phyloP scores from a whole-genome alignment of 1,140 invertebrate species.

The Aphis gossypii region DNA sequence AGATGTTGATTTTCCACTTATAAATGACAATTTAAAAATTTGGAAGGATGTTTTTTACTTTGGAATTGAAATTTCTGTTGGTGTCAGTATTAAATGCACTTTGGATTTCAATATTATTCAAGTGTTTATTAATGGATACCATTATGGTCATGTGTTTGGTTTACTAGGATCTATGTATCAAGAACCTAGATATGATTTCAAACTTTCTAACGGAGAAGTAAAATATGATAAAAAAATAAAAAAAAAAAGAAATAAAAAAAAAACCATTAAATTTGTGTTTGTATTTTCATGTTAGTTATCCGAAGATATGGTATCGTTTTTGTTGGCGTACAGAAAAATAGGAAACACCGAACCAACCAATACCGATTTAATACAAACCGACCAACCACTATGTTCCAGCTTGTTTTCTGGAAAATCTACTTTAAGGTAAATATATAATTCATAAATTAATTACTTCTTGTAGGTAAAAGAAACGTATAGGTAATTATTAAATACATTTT shows the following conservation, averaged over 20 bases:
- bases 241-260: background rate
- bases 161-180: slow-evolving; percentile 88
- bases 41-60: slow-evolving; percentile 65
- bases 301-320: background rate
- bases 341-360: background rate
- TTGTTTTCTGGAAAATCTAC: slow-evolving; percentile 23
- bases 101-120: slow-evolving; percentile 70
- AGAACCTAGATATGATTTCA: slow-evolving; percentile 84
- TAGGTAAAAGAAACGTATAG: background rate
- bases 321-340: background rate
- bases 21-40: slow-evolving; percentile 64
- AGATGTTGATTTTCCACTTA: slow-evolving; percentile 62
- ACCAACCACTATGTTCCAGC: background rate
- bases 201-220: slow-evolving; percentile 75
- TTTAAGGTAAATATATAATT: background rate
- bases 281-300: background rate
- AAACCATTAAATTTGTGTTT: background rate
- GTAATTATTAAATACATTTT: background rate
- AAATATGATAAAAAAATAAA: slow-evolving; percentile 52
- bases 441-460: background rate
- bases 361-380: background rate
- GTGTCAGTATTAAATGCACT: slow-evolving; percentile 67
- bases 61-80: slow-evolving; percentile 64
- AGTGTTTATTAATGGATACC: slow-evolving; percentile 76
- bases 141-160: slow-evolving; percentile 82